These are phyloP conservation scores for Cryptomyrus ogoouensis DNA, from an alignment of 2,113 vertebrate genomes.

Conservation along the genomic window DNA sequence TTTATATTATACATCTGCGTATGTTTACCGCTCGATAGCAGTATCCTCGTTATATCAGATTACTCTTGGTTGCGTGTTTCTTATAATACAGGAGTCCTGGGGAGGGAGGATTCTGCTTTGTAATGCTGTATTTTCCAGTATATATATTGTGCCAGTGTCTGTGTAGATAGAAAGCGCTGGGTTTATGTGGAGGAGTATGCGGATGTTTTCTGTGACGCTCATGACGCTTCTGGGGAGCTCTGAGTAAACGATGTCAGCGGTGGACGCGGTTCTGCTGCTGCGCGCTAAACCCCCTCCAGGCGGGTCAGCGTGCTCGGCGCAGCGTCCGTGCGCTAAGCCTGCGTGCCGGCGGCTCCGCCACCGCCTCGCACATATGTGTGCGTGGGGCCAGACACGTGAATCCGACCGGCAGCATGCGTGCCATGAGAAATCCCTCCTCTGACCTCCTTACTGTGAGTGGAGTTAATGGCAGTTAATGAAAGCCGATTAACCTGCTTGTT, in stretches of 20 bases:
- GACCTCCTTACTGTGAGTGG: constrained; percentile 31
- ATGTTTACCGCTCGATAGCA: not conserved
- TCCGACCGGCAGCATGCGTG: not conserved
- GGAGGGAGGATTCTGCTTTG: not conserved
- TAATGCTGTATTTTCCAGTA: not conserved
- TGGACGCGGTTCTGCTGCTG: not conserved
- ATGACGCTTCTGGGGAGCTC: not conserved
- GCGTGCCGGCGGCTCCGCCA: not conserved
- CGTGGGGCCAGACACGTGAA: not conserved
- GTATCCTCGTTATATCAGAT: not conserved
- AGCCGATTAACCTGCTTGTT: constrained; percentile 67
- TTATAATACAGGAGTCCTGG: not conserved
- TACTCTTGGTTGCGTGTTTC: not conserved
- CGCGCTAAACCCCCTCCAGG: not conserved
- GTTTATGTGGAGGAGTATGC: not conserved
- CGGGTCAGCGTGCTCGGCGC: not conserved
- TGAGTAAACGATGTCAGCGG: not conserved
- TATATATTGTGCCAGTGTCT: not conserved
- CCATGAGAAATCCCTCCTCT: constrained; percentile 11
- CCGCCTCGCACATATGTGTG: not conserved
- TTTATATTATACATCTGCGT: constrained; percentile 1
- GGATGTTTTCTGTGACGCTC: not conserved
- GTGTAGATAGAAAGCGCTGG: not conserved
- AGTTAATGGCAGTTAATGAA: constrained; percentile 61
- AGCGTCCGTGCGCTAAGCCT: not conserved